These are phyloP conservation scores for Chaetorhynchus papuensis DNA, from an alignment of 2,113 vertebrate genomes.

Conservation along the genomic window DNA sequence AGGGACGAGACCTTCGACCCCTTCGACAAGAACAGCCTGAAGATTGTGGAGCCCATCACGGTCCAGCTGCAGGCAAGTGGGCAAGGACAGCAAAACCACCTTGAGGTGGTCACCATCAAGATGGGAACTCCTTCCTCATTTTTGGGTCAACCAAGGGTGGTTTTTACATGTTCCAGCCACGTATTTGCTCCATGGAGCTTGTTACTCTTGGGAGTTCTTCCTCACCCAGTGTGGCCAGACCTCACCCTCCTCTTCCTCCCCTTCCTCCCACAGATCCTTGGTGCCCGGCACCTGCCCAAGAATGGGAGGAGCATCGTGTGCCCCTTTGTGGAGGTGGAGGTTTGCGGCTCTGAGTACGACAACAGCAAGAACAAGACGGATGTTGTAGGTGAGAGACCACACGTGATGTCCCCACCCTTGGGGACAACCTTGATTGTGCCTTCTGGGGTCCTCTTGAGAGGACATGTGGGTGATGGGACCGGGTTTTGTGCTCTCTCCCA, in stretches of 20 bases:
- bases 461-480: background rate
- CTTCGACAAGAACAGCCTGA: slow-evolving; percentile 88
- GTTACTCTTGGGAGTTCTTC: background rate
- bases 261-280: slow-evolving; percentile 72
- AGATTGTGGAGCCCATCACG: slow-evolving; percentile 83
- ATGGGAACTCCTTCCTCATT: rapidly evolving
- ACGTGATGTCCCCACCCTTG: rapidly evolving
- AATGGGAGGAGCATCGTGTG: slow-evolving; percentile 86
- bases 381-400: slow-evolving; percentile 71
- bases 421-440: background rate
- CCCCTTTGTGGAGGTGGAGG: slow-evolving; percentile 85
- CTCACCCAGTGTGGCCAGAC: background rate
- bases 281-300: slow-evolving; percentile 83
- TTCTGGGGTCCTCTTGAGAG: background rate
- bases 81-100: background rate
- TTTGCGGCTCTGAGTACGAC: slow-evolving; percentile 82
- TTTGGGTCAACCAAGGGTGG: background rate
- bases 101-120: background rate
- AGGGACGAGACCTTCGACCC: slow-evolving; percentile 92
- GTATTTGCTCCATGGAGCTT: background rate
- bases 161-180: background rate
- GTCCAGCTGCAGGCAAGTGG: slow-evolving; percentile 80
- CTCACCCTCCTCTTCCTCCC: background rate
- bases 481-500: background rate
- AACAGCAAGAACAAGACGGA: slow-evolving; percentile 83